Conservation (phyloP, 2,797 vertebrate genomes). For the Neostethus bicornis region DNA sequence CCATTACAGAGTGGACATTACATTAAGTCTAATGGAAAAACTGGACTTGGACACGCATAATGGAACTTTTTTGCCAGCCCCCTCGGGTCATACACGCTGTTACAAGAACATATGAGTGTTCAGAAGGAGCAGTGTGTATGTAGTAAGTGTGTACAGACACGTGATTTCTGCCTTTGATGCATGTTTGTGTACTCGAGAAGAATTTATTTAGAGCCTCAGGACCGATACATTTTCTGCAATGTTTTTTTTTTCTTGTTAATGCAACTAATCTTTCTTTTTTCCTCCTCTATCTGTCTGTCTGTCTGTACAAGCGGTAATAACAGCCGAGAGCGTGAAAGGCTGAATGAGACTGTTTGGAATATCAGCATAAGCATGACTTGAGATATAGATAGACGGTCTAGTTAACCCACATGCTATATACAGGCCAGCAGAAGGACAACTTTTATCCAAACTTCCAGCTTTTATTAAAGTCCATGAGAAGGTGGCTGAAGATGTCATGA, state of each 20-base stretch:
- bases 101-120: constrained; percentile 29
- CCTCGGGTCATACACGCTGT: constrained; percentile 37
- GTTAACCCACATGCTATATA: neutral
- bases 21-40: constrained; percentile 70
- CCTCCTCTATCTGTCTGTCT: no score
- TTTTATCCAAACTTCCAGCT: neutral
- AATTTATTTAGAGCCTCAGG: constrained; percentile 42
- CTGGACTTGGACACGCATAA: constrained; percentile 61
- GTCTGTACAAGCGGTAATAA: neutral
- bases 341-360: neutral
- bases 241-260: constrained; percentile 4
- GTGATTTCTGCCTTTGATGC: constrained; percentile 19
- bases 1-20: constrained; percentile 62
- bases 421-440: neutral
- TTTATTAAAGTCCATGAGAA: neutral
- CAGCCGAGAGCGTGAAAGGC: neutral
- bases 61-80: constrained; percentile 43
- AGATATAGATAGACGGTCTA: no score
- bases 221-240: constrained; percentile 25
- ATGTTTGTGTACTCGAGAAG: constrained; percentile 19
- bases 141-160: constrained; percentile 4
- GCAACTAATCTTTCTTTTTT: constrained; percentile 17
- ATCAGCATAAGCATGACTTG: neutral
- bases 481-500: neutral
- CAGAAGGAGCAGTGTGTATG: constrained; percentile 15